Conservation (phyloP, 2,797 vertebrate genomes). For the Etheostoma perlongum region DNA sequence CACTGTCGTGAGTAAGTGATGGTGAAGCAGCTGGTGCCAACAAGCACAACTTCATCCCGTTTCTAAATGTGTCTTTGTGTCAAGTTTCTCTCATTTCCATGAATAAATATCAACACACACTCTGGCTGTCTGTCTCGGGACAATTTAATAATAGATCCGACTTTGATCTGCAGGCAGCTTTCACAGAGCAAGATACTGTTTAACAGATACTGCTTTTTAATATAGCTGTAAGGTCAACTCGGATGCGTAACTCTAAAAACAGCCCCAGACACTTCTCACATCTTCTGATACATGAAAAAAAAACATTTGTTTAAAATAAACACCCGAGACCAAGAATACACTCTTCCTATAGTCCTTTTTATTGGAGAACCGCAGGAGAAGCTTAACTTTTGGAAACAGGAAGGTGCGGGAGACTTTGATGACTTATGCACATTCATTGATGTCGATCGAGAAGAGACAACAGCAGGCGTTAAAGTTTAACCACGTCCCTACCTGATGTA, state of each 20-base stretch:
- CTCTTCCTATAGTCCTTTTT: neutral
- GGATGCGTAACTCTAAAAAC: constrained; percentile 32
- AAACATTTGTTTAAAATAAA: constrained; percentile 9
- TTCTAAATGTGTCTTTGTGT: constrained; percentile 30
- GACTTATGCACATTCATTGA: too few relatives aligned
- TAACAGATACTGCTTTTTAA: constrained; percentile 14
- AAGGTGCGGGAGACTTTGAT: too few relatives aligned
- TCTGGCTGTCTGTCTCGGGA: constrained; percentile 19
- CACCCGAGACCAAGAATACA: neutral
- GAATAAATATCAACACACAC: constrained; percentile 35
- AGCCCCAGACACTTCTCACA: neutral
- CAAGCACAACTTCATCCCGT: neutral
- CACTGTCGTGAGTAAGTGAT: neutral
- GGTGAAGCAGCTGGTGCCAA: constrained; percentile 12
- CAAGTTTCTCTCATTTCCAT: constrained; percentile 1
- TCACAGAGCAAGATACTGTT: neutral
- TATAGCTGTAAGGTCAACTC: constrained; percentile 14
- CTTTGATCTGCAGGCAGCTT: constrained; percentile 34
- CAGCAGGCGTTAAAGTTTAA: too few relatives aligned
- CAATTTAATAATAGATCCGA: constrained; percentile 45
- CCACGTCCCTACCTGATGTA: too few relatives aligned
- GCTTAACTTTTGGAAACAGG: too few relatives aligned
- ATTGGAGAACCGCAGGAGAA: too few relatives aligned
- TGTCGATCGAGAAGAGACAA: too few relatives aligned
- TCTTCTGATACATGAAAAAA: neutral